Percentiles rank a stretch among this genome's conserved stretches.
These are phyloP conservation scores for Dicentrarchus labrax DNA, from an alignment of 2,113 vertebrate species.

Conservation along the genomic window DNA sequence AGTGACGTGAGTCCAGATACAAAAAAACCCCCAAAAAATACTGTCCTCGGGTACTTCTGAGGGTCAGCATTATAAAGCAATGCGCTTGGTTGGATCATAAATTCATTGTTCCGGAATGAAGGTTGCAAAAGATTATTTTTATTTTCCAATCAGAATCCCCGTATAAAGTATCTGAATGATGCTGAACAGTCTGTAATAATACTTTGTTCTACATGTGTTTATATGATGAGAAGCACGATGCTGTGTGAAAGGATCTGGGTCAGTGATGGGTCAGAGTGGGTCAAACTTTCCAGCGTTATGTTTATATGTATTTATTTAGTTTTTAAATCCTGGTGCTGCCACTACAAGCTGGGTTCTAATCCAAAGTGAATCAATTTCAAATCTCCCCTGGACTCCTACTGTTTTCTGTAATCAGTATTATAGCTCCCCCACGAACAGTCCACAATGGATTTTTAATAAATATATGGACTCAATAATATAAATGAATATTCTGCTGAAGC, in stretches of 20 bases:
- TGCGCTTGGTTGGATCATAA: neutral
- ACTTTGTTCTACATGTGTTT: neutral
- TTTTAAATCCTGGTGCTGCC: conserved; percentile 12
- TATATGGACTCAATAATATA: neutral
- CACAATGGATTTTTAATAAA: neutral
- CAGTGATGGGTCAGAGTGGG: conserved; percentile 6
- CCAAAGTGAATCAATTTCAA: conserved; percentile 39
- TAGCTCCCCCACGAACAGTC: neutral
- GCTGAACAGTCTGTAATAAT: neutral
- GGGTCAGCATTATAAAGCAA: neutral
- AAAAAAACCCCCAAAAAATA: neutral
- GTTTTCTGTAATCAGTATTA: conserved; percentile 32
- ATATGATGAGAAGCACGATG: neutral
- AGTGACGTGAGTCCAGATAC: neutral
- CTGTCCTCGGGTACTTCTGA: no score
- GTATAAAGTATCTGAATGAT: neutral
- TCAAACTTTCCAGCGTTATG: conserved; percentile 20
- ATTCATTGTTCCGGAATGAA: neutral
- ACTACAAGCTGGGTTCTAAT: conserved; percentile 42
- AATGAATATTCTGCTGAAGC: neutral
- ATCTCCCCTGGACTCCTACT: conserved; percentile 16
- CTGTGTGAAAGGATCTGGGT: conserved; percentile 24
- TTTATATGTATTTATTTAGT: conserved; percentile 38
- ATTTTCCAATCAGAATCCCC: neutral
- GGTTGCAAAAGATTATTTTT: neutral